Conservation (phyloP, 2,888 invertebrate species). For the Rhopalosiphum nymphaeae region DNA sequence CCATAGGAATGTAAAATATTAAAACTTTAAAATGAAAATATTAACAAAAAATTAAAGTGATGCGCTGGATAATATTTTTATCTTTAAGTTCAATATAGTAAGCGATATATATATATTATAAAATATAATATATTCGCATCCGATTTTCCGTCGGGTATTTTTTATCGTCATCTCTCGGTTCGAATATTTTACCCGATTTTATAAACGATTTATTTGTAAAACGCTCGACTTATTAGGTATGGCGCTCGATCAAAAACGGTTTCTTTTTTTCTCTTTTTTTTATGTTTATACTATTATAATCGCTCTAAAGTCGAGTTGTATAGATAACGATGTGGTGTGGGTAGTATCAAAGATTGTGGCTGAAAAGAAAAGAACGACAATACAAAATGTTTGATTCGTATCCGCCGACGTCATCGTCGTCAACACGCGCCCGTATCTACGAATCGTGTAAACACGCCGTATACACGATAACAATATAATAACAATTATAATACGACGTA, state of each 20-base stretch:
- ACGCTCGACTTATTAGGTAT: not conserved
- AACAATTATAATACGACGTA: not conserved
- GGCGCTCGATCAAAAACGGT: not conserved
- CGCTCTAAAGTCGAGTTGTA: not conserved
- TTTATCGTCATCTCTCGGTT: not conserved
- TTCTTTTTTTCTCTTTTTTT: not conserved
- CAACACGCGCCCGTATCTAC: not conserved
- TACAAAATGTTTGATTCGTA: not conserved
- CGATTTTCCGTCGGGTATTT: not conserved
- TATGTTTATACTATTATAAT: not conserved
- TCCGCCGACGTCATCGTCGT: not conserved
- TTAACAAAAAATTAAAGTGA: too few species aligned
- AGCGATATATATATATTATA: too few species aligned
- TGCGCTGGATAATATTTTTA: too few species aligned
- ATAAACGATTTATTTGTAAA: not conserved
- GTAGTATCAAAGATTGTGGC: not conserved
- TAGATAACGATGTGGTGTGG: not conserved
- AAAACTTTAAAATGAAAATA: too few species aligned
- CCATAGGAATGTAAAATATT: too few species aligned
- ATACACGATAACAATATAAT: not conserved
- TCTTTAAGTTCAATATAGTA: too few species aligned
- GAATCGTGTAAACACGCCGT: not conserved
- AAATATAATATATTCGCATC: not conserved
- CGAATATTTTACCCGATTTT: not conserved
- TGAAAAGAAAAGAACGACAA: not conserved